Evolutionary conservation across 2,113 vertebrate species (phyloP).

Genomic region (Oreochromis spilurus): DNA sequence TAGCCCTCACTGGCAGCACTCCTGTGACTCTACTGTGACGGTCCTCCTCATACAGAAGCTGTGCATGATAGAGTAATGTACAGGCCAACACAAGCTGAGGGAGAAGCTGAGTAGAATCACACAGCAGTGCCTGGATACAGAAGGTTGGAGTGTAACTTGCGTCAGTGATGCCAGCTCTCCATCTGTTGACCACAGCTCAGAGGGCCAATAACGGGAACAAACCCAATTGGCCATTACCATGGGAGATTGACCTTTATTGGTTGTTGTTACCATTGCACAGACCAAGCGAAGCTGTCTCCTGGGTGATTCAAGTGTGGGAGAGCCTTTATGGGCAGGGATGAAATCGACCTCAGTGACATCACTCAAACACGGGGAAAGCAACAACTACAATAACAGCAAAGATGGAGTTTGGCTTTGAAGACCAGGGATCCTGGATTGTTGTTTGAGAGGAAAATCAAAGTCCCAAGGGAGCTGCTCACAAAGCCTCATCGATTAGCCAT

Average conservation of each 20-base stretch:
- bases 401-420: constrained; percentile 70
- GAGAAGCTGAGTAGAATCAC: neutral
- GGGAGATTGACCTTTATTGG: constrained; percentile 70
- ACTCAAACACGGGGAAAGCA: constrained; percentile 60
- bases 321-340: constrained; percentile 65
- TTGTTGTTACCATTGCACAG: constrained; percentile 60
- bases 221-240: constrained; percentile 69
- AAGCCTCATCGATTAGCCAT: constrained; percentile 68
- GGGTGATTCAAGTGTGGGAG: constrained; percentile 66
- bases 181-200: constrained; percentile 67
- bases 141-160: constrained; percentile 38
- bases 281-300: constrained; percentile 55
- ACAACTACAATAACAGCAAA: constrained; percentile 63
- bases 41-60: constrained; percentile 40
- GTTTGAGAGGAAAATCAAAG: constrained; percentile 73
- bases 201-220: constrained; percentile 68
- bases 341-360: constrained; percentile 67
- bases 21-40: constrained; percentile 49
- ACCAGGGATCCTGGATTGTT: constrained; percentile 63
- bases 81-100: constrained; percentile 17
- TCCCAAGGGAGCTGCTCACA: constrained; percentile 58
- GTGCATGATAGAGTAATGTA: constrained; percentile 28
- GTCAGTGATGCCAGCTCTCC: constrained; percentile 53
- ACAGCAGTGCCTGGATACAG: constrained; percentile 4
- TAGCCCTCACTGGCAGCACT: constrained; percentile 60